Evolutionary conservation across 1,140 invertebrate genomes (phyloP), one percentile per base, ranked within the genome.

Genomic region (Macrocentrus cingulum): DNA sequence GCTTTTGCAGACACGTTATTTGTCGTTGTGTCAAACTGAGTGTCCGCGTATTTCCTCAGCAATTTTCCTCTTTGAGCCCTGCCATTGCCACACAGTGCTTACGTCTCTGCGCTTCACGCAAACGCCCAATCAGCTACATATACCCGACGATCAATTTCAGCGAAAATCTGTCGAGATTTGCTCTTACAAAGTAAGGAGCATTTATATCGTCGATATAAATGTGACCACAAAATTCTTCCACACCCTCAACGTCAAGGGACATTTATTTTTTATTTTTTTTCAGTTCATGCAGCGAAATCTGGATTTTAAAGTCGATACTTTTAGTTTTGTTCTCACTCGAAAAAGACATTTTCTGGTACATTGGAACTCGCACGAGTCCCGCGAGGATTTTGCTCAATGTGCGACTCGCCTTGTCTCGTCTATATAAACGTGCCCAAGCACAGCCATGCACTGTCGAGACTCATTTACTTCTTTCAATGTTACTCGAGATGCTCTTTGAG

Each of bases 11-110:
- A 11, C 34, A 15, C 50, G n/a, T n/a, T 18, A 52, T 52, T 52
- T 52, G 50, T 52, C 25, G 50, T n/a, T 29, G 32, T 37, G 50
- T 37, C 50, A 25, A 29, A 52, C 29, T 25, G 34, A 39, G 18
- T 29, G 16, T 52, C n/a, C 50, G 4, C 36, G 36, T 39, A 39
- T 39, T 39, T 39, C 36, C 36, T 39, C 8, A 39, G 36, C 8
- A 4, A n/a, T 39, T 39, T 9, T 29, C 13, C n/a, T 11, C 34
- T 29, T 36, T 32, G n/a, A n/a, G n/a, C 29, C 11, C 20, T n/a
- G 6, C 29, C 23, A 7, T 19, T 52, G 15, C 20, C 20, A 4
- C 46, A 11, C 13, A 46, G 15, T 34, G 6, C 29, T 34, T 34
- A 34, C 11, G 11, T 39, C 15, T 39, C 36, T 11, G 3, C 13